Evolutionary conservation across 2,888 invertebrate genomes (phyloP), one percentile per base, ranked within the genome.

Genomic region (Rotaria macrura): DNA sequence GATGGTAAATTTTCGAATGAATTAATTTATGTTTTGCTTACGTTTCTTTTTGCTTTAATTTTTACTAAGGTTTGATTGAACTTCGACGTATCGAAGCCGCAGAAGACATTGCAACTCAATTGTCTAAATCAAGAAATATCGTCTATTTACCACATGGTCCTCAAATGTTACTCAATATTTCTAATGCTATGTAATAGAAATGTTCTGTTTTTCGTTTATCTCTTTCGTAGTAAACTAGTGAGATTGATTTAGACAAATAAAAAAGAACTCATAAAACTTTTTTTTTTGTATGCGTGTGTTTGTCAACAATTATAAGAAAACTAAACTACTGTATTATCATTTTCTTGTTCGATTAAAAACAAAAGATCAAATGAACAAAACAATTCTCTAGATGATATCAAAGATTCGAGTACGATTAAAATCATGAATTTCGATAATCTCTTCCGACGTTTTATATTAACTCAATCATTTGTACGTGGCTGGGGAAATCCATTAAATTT

Each of bases 41-140:
- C 2, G 0, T 25, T 43, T n/a, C 7, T 40, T 43, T 43, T 38
- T 65, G 6, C n/a, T 25, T 84, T 40, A 25, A n/a, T 43, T 9
- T 79, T 10, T 5, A n/a, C 43, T 23, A 43, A 85, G 97, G 97
- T 92, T 93, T 99, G 49, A 96, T 99, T 0, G 99, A 99, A 91
- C 93, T 99, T 88, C 93, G 99, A 91, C 94, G 97, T 92, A 95
- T 99, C 89, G 99, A 99, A 93, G 99, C 99, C 0, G 96, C 98
- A 0, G 99, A 99, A 93, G 99, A 99, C 90, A 99, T 99, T 89
- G 98, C 99, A 9, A 95, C 95, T 91, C 96, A 97, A 92, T 93
- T 99, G 89, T 94, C 97, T 29, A 94, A 95, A 91, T 95, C 97
- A 5, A 94, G 97, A 89, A 96, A 97, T 91, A 95, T 99, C 87